Base-by-base conservation (phyloP, 2,797 vertebrate genomes). In the Poecile montanus region DNA sequence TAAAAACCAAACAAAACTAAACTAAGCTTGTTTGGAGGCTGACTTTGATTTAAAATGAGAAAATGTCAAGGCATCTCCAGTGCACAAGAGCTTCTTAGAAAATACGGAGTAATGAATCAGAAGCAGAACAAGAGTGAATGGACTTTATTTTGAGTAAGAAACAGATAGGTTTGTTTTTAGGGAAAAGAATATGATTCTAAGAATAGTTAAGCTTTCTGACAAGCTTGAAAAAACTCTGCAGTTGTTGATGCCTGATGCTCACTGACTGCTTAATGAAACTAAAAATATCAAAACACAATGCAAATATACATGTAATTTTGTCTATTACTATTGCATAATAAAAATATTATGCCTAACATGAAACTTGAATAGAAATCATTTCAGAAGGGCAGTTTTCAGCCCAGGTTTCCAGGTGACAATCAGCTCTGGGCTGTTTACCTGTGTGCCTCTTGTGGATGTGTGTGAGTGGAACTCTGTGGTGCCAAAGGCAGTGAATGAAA, bases 311-410 rank as follows among this genome's bases (percentile, higher is more conserved):
- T 22, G 11, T 34, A 53, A n/a, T n/a, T 54, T 70, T 40, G 7
- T 51, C 17, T 36, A 17, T 8, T 73, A 3, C 29, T 77, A 10
- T 15, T 88, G 19, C 16, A 26, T 57, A 51, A 44, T 38, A 50
- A 57, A 75, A 78, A 44, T 73, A 47, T n/a, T 50, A 17, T 0
- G 0, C 15, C 16, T 19, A 10, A 13, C 7, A 23, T 13, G 40
- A 67, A 63, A 77, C 38, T 60, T 61, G 30, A 45, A 29, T 29
- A 76, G 9, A 56, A 91, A 74, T 56, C n/a, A 61, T 56, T 58
- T 36, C 45, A 32, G 0, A 6, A 72, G 6, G 73, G 13, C 22
- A 25, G 25, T 44, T 86, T 68, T 32, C 22, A 15, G 9, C 60
- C 16, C 29, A 47, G 9, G 7, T 63, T 93, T 83, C 42, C 45